Conservation (phyloP, 2,797 vertebrate genomes). For the Margarornis squamiger region DNA sequence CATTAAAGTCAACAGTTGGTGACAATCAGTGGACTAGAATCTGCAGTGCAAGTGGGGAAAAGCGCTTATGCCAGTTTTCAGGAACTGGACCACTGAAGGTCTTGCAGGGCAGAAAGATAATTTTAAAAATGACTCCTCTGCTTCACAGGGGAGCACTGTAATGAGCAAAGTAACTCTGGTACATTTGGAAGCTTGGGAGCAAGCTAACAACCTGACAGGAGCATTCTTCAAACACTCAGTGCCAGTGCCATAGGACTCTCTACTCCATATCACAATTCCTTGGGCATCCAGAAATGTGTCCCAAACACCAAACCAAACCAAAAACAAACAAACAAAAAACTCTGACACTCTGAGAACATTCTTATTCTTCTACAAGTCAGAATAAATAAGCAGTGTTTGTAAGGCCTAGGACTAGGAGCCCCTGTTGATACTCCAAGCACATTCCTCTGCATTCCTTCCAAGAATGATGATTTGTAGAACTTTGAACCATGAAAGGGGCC, state of each 20-base stretch:
- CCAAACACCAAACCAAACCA: background rate
- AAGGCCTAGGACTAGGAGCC: background rate
- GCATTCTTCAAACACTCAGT: background rate
- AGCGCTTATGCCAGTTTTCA: background rate
- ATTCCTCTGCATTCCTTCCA: background rate
- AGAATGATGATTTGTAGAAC: background rate
- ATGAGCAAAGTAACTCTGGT: background rate
- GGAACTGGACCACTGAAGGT: background rate
- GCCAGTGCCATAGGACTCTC: background rate
- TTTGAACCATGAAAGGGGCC: background rate
- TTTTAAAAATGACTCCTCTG: conserved; percentile 28
- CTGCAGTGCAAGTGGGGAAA: background rate
- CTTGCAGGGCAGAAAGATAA: conserved; percentile 22
- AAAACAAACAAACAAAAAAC: background rate
- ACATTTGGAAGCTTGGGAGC: background rate
- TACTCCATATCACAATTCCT: background rate
- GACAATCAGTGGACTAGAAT: background rate
- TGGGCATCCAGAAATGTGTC: background rate
- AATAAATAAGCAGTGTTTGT: background rate
- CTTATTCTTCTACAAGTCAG: background rate
- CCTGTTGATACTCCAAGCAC: background rate
- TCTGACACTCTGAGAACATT: background rate
- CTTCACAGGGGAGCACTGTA: background rate
- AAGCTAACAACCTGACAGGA: background rate
- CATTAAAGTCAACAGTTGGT: background rate